phyloP scores from a whole-genome alignment of 2,797 vertebrate species.

The Petrocephalus schoutedeni region DNA sequence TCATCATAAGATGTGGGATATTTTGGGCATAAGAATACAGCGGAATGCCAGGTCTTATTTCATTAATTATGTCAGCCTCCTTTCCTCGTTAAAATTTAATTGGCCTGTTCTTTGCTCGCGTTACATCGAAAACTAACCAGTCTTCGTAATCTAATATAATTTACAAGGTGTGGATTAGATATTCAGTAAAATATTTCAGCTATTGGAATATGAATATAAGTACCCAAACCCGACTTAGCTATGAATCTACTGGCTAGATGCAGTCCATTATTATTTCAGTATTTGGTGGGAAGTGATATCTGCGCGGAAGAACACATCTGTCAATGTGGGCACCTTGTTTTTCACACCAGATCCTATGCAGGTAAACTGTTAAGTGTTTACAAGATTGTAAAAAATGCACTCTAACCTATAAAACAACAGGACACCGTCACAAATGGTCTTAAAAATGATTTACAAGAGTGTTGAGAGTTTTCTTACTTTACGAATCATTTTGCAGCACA shows the following conservation, averaged over 20 bases:
- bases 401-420: conserved; percentile 44
- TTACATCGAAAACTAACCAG: not conserved
- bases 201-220: not conserved
- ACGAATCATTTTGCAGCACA: conserved; percentile 4
- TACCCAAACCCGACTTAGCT: not conserved
- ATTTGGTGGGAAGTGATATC: not conserved
- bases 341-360: conserved; percentile 19
- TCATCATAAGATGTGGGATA: not conserved
- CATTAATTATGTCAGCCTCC: not conserved
- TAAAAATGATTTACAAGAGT: conserved; percentile 41
- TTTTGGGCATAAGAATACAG: not conserved
- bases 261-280: not conserved
- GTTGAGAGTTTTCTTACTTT: conserved; percentile 28
- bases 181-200: not conserved
- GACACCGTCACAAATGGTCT: conserved; percentile 34
- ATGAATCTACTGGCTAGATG: not conserved
- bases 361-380: conserved; percentile 35
- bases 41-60: not conserved
- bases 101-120: not conserved
- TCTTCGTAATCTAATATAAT: not conserved
- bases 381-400: conserved; percentile 44
- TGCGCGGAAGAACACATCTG: not conserved
- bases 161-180: not conserved
- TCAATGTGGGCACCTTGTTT: conserved; percentile 18
- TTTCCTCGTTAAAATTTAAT: not conserved